A percentile compares a stretch with the other conserved stretches of the same genome.
phyloP scores from a whole-genome alignment of 2,888 invertebrate species.

The Halictus quadricinctus region DNA sequence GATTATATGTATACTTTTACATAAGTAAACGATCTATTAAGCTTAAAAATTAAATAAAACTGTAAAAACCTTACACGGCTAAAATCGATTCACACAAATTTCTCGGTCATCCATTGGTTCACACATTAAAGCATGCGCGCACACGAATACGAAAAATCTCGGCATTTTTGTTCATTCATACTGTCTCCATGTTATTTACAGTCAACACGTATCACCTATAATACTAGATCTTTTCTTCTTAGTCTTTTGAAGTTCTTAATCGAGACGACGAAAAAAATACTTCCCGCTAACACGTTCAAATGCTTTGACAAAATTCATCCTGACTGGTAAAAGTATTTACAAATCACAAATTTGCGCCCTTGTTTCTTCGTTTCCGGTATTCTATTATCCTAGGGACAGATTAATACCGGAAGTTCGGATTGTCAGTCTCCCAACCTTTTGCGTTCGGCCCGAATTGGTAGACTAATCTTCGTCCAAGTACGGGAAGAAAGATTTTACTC shows the following conservation, averaged over 20 bases:
- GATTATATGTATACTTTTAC: constrained; percentile 61
- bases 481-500: constrained; percentile 89
- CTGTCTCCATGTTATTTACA: constrained; percentile 44
- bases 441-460: constrained; percentile 93
- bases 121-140: constrained; percentile 12
- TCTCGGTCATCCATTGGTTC: background rate
- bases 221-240: constrained; percentile 50
- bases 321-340: constrained; percentile 3
- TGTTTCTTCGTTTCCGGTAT: background rate
- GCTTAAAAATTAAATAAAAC: constrained; percentile 64
- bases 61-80: constrained; percentile 44
- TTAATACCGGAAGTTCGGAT: constrained; percentile 83
- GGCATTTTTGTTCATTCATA: constrained; percentile 37
- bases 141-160: constrained; percentile 27
- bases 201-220: constrained; percentile 35
- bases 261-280: constrained; percentile 26
- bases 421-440: constrained; percentile 89
- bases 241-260: constrained; percentile 42
- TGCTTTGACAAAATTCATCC: background rate
- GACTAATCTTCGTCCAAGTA: constrained; percentile 89
- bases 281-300: constrained; percentile 12
- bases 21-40: constrained; percentile 53
- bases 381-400: background rate
- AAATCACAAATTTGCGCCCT: constrained; percentile 9
- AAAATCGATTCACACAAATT: constrained; percentile 22